Base-by-base conservation (phyloP, 2,797 vertebrate genomes). In the Glyptemys insculpta region DNA sequence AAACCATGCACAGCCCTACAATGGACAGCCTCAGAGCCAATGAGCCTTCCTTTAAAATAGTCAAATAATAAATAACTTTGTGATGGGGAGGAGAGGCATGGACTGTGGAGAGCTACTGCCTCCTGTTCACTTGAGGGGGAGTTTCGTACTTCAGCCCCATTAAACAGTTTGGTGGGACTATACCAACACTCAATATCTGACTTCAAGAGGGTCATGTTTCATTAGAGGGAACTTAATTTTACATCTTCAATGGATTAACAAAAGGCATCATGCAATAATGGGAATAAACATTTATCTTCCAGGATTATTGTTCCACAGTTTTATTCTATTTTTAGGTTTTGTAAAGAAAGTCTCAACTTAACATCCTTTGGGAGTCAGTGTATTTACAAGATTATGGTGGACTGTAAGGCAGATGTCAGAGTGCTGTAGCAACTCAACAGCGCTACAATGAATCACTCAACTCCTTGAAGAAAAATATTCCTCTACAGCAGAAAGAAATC, bases 331-430 rank as follows among this genome's bases (percentile, higher is more conserved):
- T 62, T n/a, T 68, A 37, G 21, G 34, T 68, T 37, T 68, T n/a
- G 18, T 18, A 68, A 18, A 68, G 18, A 5, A 74, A 44, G 23
- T 74, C 41, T 41, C 68, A 74, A 74, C 2, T 74, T 41, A 72
- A 72, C 8, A 19, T 72, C 12, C 31, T 41, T 44, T 41, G 21
- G 23, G 37, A 5, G 9, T 3, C 1, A 84, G 5, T 1, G 0
- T 8, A 57, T 88, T 57, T 50, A 41, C 23, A 68, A 47, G 5
- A 79, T 79, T 18, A 74, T 8, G 15, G 80, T 50, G 31, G 2
- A 80, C 37, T 27, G 0, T 31, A 82, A 3, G 3, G 21, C 86
- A 19, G 86, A 49, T 3, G 27, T 10, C 83, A n/a, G 10, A 86
- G 76, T 2, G 2, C 57, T 4, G 3, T 21, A 81, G 41, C 8